Evolutionary conservation across 1,140 invertebrate species (phyloP), one percentile per base, ranked within the genome.

Genomic region (Papilio polytes): DNA sequence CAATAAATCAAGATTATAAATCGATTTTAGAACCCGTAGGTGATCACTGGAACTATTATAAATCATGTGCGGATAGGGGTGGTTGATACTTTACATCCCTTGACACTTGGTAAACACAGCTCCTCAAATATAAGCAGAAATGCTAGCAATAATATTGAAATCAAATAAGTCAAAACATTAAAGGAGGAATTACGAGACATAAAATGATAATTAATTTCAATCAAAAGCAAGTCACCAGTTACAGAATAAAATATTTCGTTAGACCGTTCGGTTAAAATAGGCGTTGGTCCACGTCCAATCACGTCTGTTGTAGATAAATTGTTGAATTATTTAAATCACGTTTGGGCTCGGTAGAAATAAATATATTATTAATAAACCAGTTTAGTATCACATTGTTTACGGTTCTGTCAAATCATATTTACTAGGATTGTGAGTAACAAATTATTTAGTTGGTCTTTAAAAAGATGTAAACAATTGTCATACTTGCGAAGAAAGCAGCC

Each of bases 271-370:
- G 31, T 78, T n/a, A 26, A 78, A 76, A 78, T 78, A 46, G 76
- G 51, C 31, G 51, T 78, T 56, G 51, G 15, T 56, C 78, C 78
- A 87, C 86, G 86, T 87, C 85, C 86, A 89, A 88, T 90, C 87
- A 85, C 90, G 86, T 82, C 85, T 84, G 70, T 80, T 73, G 84
- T 84, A 81, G 80, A 86, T 85, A 86, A 86, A 88, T 85, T 83
- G 85, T 80, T 80, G 84, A 86, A 86, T 86, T 88, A 87, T 88
- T 89, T 84, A 87, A 89, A 88, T 88, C 77, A 85, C 76, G 83
- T 85, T 82, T 80, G 85, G 82, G 77, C 82, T 79, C 73, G 72
- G 63, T 80, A 74, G 63, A 82, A 73, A 77, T 78, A 83, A 81
- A 74, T 81, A 83, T 78, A 84, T 84, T 66, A 56, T 85, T 78